Evolutionary conservation across 2,888 invertebrate species (phyloP).

Genomic region (Cyaniris semiargus): DNA sequence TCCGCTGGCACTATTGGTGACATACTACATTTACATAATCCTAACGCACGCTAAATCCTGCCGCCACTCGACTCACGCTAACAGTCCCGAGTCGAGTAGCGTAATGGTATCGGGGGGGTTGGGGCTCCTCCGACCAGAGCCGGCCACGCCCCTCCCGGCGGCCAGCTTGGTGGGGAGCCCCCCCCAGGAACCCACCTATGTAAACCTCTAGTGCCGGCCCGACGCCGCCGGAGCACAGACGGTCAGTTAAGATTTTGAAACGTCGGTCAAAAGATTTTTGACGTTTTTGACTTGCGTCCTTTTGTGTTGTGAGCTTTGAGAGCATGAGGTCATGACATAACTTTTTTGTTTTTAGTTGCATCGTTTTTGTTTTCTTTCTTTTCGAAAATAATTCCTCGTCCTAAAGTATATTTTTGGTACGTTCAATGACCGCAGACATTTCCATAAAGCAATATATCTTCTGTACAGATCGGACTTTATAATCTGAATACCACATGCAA

Average conservation of each 20-base stretch:
- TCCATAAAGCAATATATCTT: slow-evolving; percentile 15
- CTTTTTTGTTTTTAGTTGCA: slow-evolving; percentile 27
- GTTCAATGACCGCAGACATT: neutral
- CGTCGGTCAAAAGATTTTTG: slow-evolving; percentile 26
- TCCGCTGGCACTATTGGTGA: slow-evolving; percentile 78
- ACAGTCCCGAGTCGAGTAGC: slow-evolving; percentile 80
- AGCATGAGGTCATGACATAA: slow-evolving; percentile 38
- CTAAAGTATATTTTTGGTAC: neutral
- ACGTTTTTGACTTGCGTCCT: slow-evolving; percentile 32
- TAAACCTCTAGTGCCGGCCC: slow-evolving; percentile 91
- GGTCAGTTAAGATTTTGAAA: slow-evolving; percentile 57
- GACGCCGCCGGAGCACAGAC: slow-evolving; percentile 66
- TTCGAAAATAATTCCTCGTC: slow-evolving; percentile 5
- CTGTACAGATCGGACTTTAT: slow-evolving; percentile 10
- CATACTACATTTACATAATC: slow-evolving; percentile 49
- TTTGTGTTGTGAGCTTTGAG: slow-evolving; percentile 39
- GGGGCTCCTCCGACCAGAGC: slow-evolving; percentile 78
- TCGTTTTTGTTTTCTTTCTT: neutral
- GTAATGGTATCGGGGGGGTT: slow-evolving; percentile 76
- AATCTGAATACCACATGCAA: neutral
- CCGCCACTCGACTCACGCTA: slow-evolving; percentile 62
- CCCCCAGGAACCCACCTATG: slow-evolving; percentile 95
- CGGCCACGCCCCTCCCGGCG: slow-evolving; percentile 72
- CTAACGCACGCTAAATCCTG: slow-evolving; percentile 45
- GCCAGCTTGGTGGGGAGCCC: slow-evolving; percentile 78